These are phyloP conservation scores for Trogon surrucura DNA, from an alignment of 2,113 vertebrate genomes.

Conservation along the genomic window DNA sequence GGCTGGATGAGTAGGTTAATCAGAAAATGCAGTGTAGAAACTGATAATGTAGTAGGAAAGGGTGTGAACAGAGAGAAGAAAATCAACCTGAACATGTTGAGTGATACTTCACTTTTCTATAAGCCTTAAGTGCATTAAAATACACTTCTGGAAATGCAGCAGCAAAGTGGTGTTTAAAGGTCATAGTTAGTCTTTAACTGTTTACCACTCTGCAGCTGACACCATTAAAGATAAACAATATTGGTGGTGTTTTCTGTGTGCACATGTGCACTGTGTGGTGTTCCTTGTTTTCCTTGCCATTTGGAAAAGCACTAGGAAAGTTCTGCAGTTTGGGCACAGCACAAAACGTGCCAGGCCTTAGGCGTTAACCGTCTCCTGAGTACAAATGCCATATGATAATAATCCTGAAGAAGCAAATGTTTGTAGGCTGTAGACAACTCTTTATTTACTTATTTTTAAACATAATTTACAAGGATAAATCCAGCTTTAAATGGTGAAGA, in stretches of 20 bases:
- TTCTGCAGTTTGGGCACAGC: background rate
- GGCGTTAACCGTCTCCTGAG: background rate
- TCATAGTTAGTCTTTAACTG: background rate
- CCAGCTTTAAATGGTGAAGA: background rate
- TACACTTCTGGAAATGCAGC: background rate
- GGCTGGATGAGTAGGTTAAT: background rate
- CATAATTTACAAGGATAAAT: background rate
- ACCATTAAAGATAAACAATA: too few species aligned
- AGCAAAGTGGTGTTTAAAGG: background rate
- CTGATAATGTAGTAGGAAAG: background rate
- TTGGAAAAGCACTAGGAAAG: background rate
- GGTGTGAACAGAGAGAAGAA: background rate
- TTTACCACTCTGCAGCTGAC: too few species aligned
- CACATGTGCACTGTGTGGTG: too few species aligned
- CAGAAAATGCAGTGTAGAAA: conserved; percentile 41
- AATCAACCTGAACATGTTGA: background rate
- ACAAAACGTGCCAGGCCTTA: background rate
- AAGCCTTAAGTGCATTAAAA: background rate
- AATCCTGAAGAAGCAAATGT: background rate
- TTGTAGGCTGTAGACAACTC: background rate
- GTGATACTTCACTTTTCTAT: background rate
- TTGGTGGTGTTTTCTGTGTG: background rate
- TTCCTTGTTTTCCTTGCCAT: background rate
- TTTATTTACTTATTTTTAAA: background rate
- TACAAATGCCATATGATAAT: background rate